Evolutionary conservation across 1,140 invertebrate species (phyloP).

Genomic region (Mizuhopecten yessoensis): DNA sequence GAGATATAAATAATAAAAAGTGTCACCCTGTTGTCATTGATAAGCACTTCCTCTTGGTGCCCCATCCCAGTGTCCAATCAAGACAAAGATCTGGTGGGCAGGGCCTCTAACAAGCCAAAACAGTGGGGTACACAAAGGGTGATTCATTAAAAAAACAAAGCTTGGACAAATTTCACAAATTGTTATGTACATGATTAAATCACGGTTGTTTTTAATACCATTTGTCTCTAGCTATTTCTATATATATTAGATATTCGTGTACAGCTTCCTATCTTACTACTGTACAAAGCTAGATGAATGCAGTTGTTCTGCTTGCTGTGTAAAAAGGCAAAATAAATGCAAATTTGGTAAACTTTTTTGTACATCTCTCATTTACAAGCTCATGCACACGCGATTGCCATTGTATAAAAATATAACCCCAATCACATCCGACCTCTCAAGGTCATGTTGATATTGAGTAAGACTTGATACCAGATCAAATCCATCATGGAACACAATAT

Average conservation of each 20-base stretch:
- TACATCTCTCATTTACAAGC: constrained; percentile 38
- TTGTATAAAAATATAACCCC: constrained; percentile 39
- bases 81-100: constrained; percentile 31
- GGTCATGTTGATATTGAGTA: constrained; percentile 33
- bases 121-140: constrained; percentile 36
- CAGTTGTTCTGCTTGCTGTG: constrained; percentile 5
- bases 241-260: constrained; percentile 15
- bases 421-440: constrained; percentile 12
- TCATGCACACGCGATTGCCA: constrained; percentile 31
- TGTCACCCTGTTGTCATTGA: constrained; percentile 14
- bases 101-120: neutral
- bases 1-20: constrained; percentile 40
- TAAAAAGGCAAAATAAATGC: constrained; percentile 39
- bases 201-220: constrained; percentile 27
- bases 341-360: constrained; percentile 29
- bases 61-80: neutral
- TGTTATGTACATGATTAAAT: constrained; percentile 22
- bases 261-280: neutral
- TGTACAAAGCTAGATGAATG: constrained; percentile 33
- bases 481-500: neutral
- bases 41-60: constrained; percentile 31
- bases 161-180: constrained; percentile 26
- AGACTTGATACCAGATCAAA: neutral
- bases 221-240: constrained; percentile 29
- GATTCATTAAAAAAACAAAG: constrained; percentile 23